phyloP scores from a whole-genome alignment of 2,113 vertebrate species.

The Myotis yumanensis region DNA sequence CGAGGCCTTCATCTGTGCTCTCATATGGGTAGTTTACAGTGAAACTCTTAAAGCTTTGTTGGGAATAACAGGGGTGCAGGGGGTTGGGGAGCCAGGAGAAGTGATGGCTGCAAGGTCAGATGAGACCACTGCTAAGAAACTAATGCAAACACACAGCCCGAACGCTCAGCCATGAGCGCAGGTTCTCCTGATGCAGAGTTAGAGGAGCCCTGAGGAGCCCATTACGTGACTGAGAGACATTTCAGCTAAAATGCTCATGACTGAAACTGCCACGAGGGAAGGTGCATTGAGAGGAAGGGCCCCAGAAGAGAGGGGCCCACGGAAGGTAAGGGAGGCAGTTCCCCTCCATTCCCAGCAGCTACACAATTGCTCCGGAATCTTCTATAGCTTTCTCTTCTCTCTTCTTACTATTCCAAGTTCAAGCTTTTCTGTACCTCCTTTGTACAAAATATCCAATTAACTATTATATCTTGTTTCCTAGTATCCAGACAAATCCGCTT shows the following conservation, averaged over 20 bases:
- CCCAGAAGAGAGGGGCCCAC: background rate
- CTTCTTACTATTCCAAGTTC: background rate
- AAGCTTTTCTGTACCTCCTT: background rate
- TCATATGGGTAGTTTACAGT: background rate
- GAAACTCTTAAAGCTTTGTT: background rate
- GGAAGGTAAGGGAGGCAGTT: background rate
- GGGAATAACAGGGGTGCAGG: background rate
- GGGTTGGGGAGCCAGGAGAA: background rate
- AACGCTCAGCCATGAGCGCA: background rate
- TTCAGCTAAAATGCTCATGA: background rate
- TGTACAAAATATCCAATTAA: background rate
- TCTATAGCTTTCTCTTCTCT: background rate
- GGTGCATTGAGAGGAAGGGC: background rate
- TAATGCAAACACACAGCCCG: background rate
- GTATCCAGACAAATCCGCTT: background rate
- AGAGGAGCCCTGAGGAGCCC: background rate
- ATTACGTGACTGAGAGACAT: background rate
- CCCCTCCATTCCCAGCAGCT: background rate
- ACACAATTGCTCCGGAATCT: background rate
- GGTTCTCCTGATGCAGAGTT: background rate
- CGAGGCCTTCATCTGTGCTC: background rate
- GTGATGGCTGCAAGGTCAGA: background rate
- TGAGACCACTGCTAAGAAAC: background rate
- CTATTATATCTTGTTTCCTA: background rate
- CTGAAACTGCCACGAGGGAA: background rate